Percentiles rank a stretch among this genome's conserved stretches.
Evolutionary conservation across 1,140 invertebrate genomes (phyloP).

Genomic region (Lepidotrigona ventralis): DNA sequence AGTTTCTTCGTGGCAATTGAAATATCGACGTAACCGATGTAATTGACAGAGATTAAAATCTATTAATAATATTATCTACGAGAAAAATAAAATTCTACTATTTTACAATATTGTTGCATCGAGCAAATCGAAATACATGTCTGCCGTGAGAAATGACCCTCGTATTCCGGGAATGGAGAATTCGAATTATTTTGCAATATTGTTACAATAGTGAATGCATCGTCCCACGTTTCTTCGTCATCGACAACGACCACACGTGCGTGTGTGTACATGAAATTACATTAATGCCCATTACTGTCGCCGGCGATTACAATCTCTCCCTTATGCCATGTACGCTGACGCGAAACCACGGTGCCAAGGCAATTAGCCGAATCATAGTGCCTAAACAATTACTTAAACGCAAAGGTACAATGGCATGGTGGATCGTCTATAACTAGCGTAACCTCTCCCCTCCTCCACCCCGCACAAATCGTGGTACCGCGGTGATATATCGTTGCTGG

Average conservation of each 20-base stretch:
- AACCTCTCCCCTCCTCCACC: too few species aligned
- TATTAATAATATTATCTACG: too few species aligned
- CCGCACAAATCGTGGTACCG: constrained; percentile 1
- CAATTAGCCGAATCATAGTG: constrained; percentile 13
- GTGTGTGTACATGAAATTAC: neutral
- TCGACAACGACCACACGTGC: neutral
- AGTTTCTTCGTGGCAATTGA: too few species aligned
- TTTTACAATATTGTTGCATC: too few species aligned
- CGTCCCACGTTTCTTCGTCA: neutral
- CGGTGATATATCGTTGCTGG: constrained; percentile 38
- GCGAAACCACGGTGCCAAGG: neutral
- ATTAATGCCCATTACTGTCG: neutral
- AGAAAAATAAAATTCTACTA: too few species aligned
- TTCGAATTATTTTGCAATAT: neutral
- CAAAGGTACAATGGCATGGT: constrained; percentile 10
- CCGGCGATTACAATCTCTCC: neutral
- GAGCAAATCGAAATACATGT: too few species aligned
- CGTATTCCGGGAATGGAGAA: too few species aligned
- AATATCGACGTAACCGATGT: too few species aligned
- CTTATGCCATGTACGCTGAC: too few species aligned
- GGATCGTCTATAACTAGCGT: neutral
- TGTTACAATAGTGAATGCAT: too few species aligned
- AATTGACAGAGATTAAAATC: too few species aligned
- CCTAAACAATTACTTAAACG: constrained; percentile 20
- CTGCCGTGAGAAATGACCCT: too few species aligned